Evolutionary conservation across 2,888 invertebrate genomes (phyloP).

Genomic region (Hypercompe scribonia): DNA sequence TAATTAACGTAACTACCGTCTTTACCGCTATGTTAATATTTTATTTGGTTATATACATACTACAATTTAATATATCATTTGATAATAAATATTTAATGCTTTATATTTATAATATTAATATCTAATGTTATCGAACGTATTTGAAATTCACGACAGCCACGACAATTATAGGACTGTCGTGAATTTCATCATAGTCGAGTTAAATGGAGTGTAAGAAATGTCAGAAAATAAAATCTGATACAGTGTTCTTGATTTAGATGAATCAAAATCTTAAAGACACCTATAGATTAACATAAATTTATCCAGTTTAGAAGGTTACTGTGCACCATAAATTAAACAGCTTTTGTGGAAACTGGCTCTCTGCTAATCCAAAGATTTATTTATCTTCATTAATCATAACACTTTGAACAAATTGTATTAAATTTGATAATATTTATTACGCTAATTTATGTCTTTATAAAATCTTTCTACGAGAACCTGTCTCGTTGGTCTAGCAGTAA

Average conservation of each 20-base stretch:
- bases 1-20: slow-evolving; percentile 26
- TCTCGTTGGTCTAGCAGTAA: no score
- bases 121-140: no score
- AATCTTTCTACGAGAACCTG: neutral
- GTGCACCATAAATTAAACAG: neutral
- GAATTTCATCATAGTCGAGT: no score
- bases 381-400: neutral
- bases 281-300: neutral
- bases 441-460: neutral
- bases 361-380: neutral
- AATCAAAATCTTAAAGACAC: no score
- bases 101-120: no score
- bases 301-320: neutral
- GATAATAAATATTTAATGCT: no score
- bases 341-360: neutral
- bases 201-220: no score
- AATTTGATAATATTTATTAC: neutral
- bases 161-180: no score
- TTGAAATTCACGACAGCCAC: no score
- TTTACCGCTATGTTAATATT: slow-evolving; percentile 2
- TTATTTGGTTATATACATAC: neutral
- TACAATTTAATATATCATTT: neutral
- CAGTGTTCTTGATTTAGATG: no score
- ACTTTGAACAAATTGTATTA: neutral
- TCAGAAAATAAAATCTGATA: no score